These are phyloP conservation scores for Dissostichus mawsoni DNA, from an alignment of 2,113 vertebrate genomes.

Conservation along the genomic window DNA sequence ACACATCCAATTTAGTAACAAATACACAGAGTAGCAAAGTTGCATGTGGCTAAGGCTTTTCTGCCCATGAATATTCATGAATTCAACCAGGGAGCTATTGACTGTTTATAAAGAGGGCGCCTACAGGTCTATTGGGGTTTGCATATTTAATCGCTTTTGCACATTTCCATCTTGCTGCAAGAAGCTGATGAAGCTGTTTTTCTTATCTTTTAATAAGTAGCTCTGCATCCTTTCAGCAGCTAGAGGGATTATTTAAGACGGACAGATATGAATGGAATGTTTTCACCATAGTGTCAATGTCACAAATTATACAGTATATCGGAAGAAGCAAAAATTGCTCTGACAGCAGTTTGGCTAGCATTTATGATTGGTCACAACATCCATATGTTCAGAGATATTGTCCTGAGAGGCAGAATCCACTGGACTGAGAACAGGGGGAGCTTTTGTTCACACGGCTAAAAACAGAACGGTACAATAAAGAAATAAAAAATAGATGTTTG, in stretches of 20 bases:
- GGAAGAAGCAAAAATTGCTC: conserved; percentile 11
- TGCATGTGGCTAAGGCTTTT: conserved; percentile 17
- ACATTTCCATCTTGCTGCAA: conserved; percentile 45
- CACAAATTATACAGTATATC: background rate
- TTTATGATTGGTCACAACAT: conserved; percentile 30
- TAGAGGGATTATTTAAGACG: conserved; percentile 11
- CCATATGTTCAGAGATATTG: conserved; percentile 46
- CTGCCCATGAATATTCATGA: conserved; percentile 58
- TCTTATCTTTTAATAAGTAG: conserved; percentile 13
- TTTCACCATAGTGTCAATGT: conserved; percentile 30
- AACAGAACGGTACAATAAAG: conserved; percentile 59
- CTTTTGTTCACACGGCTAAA: conserved; percentile 69
- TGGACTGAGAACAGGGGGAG: conserved; percentile 46
- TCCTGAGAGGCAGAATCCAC: conserved; percentile 53
- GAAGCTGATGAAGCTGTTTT: conserved; percentile 37
- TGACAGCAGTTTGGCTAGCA: conserved; percentile 47
- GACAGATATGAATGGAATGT: conserved; percentile 26
- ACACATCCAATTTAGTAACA: conserved; percentile 37
- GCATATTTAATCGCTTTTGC: conserved; percentile 60
- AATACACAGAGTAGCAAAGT: conserved; percentile 17
- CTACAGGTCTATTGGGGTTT: conserved; percentile 50
- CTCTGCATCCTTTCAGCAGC: conserved; percentile 8
- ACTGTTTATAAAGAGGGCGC: conserved; percentile 67
- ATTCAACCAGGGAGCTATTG: conserved; percentile 57
- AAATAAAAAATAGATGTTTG: conserved; percentile 63